These are phyloP conservation scores for Brachyptera risi DNA, from an alignment of 2,888 invertebrate genomes.

Conservation along the genomic window DNA sequence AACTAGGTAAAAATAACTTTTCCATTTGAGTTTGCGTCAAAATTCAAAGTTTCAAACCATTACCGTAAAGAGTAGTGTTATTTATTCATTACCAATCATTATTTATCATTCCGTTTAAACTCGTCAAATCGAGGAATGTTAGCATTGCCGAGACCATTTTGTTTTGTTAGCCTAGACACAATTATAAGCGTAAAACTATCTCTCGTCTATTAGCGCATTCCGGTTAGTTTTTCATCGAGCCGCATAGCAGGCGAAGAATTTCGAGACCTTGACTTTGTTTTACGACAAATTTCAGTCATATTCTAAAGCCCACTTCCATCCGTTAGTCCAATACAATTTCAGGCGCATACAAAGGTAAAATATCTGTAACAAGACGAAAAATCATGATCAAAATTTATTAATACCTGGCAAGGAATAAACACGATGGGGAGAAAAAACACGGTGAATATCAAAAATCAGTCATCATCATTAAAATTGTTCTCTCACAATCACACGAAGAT, in stretches of 20 bases:
- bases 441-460: not conserved
- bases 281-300: conserved; percentile 4
- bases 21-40: too few relatives aligned
- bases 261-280: conserved; percentile 9
- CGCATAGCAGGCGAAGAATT: conserved; percentile 14
- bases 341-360: conserved; percentile 8
- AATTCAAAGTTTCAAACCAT: not conserved
- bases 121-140: conserved; percentile 17
- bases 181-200: conserved; percentile 9
- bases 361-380: conserved; percentile 18
- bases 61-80: not conserved
- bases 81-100: not conserved
- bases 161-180: conserved; percentile 10
- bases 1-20: not conserved
- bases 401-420: too few relatives aligned
- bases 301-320: conserved; percentile 14
- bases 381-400: conserved; percentile 5
- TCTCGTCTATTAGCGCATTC: conserved; percentile 13
- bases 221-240: conserved; percentile 12
- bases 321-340: conserved; percentile 9
- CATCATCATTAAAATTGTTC: too few relatives aligned
- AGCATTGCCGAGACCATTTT: conserved; percentile 25
- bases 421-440: not conserved
- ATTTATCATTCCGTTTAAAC: not conserved
- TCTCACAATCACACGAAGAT: not conserved